Base-by-base conservation (phyloP, 2,797 vertebrate genomes). In the Esox masquinongy region DNA sequence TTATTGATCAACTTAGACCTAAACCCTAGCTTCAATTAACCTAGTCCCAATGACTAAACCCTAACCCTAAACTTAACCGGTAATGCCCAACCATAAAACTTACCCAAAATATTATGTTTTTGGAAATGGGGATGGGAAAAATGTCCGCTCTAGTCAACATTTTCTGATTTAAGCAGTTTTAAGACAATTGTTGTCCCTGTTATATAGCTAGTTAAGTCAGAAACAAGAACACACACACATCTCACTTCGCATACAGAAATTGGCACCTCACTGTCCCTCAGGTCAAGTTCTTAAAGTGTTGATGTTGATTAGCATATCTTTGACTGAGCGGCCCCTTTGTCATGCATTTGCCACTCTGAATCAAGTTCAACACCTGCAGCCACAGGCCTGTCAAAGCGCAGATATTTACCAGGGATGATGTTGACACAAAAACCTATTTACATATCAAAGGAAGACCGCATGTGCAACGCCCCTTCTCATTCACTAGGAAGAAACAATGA, bases 281-380 rank as follows among this genome's bases (percentile, higher is more conserved):
- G 90, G 88, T 84, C 79, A 76, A 82, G 83, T 87, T 84, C 53
- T n/a, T 81, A 79, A 80, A 89, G 85, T 82, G 82, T 81, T 88
- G 84, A 83, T 84, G 89, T 81, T 90, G 86, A 94, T 94, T 92
- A 92, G 89, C 90, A 90, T 92, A 84, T 87, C 92, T 94, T 92
- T 93, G 90, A 93, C 85, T 85, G 83, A 90, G 85, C 82, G 84
- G 79, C 59, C 61, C 85, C 84, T 91, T 93, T 90, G 86, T 92
- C 85, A 86, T 86, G 84, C 79, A 75, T 90, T 91, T 87, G 87
- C 86, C 89, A 85, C 66, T 76, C 85, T 87, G 88, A 90, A 92
- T 91, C 85, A 92, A 88, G 86, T 88, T 88, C 86, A 90, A 89
- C 92, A 90, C 92, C 91, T 87, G 89, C 88, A 86, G 87, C 88